Evolutionary conservation across 2,888 invertebrate genomes (phyloP), one percentile per base, ranked within the genome.

Genomic region (Odontocolon sp.): DNA sequence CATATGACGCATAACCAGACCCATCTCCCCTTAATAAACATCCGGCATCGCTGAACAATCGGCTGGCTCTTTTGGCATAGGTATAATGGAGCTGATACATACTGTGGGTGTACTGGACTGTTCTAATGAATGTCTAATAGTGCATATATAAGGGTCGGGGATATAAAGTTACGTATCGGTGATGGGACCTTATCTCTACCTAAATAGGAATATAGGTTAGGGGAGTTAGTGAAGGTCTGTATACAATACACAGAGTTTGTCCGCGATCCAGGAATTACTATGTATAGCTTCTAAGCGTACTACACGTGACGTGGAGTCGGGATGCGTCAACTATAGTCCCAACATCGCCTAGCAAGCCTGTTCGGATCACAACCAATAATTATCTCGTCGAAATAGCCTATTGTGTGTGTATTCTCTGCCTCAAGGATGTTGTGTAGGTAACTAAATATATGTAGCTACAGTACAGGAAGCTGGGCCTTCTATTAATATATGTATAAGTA

Each of bases 351-450:
- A 31, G 54, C 31, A 31, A 26, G 33, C 64, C 56, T 47, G 16
- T 28, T 69, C 57, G 28, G 68, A 72, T 72, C 72, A 56, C 68
- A 42, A 38, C 68, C 68, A 72, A 77, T 77, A 77, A 72, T 77
- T 77, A 77, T 59, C 64, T 69, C 52, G 16, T 31, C 45, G 64
- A 77, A 77, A 77, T 77, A 52, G 52, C 40, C 73, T 40, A 77
- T 77, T 73, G 77, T 77, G 57, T 59, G 52, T 36, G 57, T 59
- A 50, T 36, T 64, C 52, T 40, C 42, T 5, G 28, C 52, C 45
- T 16, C 42, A 63, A 40, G 57, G 56, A 67, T 47, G 56, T 71
- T 56, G 71, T 38, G 42, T 52, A 28, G 54, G 54, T 54, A 50
- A 33, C 45, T 56, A 14, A 14, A 45, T 18, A 16, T 16, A 63